These are phyloP conservation scores for Rhinoraja longicauda DNA, from an alignment of 2,797 vertebrate species.

Conservation along the genomic window DNA sequence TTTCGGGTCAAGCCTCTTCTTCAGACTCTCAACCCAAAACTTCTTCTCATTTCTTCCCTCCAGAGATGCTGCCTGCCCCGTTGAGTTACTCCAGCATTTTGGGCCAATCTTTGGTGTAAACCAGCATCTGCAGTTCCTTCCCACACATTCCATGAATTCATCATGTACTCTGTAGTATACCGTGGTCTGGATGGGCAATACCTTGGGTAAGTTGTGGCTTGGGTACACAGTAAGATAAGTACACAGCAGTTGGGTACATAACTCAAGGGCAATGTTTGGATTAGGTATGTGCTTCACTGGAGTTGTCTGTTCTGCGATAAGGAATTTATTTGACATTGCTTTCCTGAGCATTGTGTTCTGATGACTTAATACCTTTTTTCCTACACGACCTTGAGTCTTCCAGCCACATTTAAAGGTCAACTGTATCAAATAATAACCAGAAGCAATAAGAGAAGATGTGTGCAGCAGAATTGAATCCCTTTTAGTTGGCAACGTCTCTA, in stretches of 20 bases:
- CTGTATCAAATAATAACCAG: background rate
- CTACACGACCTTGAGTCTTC: background rate
- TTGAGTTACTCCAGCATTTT: too few relatives aligned
- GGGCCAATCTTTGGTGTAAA: too few relatives aligned
- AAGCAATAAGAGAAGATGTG: background rate
- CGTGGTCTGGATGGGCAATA: too few relatives aligned
- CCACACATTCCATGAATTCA: background rate
- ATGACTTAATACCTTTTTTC: background rate
- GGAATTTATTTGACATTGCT: background rate
- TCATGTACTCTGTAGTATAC: background rate
- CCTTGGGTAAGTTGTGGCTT: too few relatives aligned
- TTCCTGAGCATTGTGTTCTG: background rate
- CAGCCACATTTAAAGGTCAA: background rate
- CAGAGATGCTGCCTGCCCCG: too few relatives aligned
- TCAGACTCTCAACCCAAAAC: too few relatives aligned
- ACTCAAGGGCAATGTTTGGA: background rate
- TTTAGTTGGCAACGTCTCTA: background rate
- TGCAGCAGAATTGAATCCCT: background rate
- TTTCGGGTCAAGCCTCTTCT: too few relatives aligned
- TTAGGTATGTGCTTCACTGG: background rate
- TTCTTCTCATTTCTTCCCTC: too few relatives aligned
- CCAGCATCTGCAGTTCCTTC: too few relatives aligned
- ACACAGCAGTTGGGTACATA: too few relatives aligned
- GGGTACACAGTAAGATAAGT: background rate
- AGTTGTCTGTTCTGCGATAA: background rate